Percentiles rank a stretch among this genome's conserved stretches.
phyloP scores from a whole-genome alignment of 2,888 invertebrate genomes.

The Platypus cylindrus region DNA sequence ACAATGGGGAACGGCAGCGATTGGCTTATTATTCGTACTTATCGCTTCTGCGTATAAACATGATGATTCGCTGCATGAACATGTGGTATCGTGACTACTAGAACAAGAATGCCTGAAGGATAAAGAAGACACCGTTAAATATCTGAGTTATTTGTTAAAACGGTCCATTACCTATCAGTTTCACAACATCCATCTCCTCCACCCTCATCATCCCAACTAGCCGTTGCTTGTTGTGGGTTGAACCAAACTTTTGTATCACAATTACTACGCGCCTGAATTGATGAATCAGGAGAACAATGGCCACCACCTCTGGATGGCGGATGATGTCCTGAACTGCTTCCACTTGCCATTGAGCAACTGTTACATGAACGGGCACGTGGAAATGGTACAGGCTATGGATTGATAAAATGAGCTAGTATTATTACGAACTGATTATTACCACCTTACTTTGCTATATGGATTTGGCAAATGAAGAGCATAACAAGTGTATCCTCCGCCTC shows the following conservation, averaged over 20 bases:
- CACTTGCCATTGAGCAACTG: slow-evolving; percentile 33
- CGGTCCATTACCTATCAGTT: slow-evolving; percentile 26
- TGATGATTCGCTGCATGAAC: slow-evolving; percentile 51
- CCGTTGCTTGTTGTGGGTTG: slow-evolving; percentile 26
- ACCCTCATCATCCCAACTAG: slow-evolving; percentile 33
- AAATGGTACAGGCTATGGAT: slow-evolving; percentile 15
- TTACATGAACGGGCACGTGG: slow-evolving; percentile 29
- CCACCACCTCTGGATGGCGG: slow-evolving; percentile 23
- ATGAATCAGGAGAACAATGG: slow-evolving; percentile 22
- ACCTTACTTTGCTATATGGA: slow-evolving; percentile 21
- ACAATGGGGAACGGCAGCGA: slow-evolving; percentile 6
- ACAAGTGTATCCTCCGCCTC: slow-evolving; percentile 32
- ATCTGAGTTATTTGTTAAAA: neutral
- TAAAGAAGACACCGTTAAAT: neutral
- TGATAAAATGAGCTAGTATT: neutral
- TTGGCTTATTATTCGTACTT: slow-evolving; percentile 5
- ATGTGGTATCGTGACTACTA: slow-evolving; percentile 43
- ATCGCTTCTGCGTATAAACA: slow-evolving; percentile 47
- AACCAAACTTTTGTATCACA: slow-evolving; percentile 32
- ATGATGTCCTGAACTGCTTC: slow-evolving; percentile 31
- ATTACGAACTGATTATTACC: neutral
- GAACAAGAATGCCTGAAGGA: slow-evolving; percentile 34
- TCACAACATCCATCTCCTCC: slow-evolving; percentile 33
- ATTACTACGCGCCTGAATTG: slow-evolving; percentile 17
- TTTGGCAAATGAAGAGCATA: slow-evolving; percentile 32